phyloP scores from a whole-genome alignment of 2,888 invertebrate genomes.

The Drosophila anomelani region DNA sequence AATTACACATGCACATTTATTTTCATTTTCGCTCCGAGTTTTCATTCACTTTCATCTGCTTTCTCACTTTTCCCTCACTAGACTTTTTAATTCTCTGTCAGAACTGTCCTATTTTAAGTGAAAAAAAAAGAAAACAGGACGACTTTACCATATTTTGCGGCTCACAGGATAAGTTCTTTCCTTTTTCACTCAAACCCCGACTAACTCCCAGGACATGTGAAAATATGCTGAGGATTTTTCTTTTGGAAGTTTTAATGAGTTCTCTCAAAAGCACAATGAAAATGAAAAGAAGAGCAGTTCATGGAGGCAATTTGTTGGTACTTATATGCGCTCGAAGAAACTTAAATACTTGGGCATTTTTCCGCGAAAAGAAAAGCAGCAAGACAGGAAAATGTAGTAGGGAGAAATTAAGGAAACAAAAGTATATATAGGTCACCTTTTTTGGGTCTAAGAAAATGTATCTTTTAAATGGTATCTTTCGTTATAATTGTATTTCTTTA shows the following conservation, averaged over 20 bases:
- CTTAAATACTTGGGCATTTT: constrained; percentile 20
- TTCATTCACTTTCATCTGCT: constrained; percentile 5
- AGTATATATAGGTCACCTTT: neutral
- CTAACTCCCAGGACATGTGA: constrained; percentile 1
- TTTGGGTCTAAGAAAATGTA: neutral
- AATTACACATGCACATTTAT: constrained; percentile 66
- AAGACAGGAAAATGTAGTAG: neutral
- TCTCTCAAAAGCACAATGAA: constrained; percentile 25
- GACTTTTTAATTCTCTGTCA: constrained; percentile 12
- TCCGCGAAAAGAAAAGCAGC: neutral
- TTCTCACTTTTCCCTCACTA: neutral
- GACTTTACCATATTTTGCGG: neutral
- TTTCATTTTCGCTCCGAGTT: constrained; percentile 29
- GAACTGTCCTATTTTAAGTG: neutral
- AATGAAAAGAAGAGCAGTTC: constrained; percentile 19
- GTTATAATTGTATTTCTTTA: neutral
- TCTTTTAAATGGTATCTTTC: neutral
- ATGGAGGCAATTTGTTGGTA: constrained; percentile 28
- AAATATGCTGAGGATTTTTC: constrained; percentile 32
- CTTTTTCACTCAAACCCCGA: neutral
- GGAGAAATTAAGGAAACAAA: neutral
- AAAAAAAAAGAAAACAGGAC: neutral
- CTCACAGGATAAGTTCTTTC: neutral
- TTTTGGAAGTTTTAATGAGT: constrained; percentile 66
- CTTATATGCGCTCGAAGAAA: constrained; percentile 47